phyloP scores from a whole-genome alignment of 2,888 invertebrate genomes.

The Aricia artaxerxes region DNA sequence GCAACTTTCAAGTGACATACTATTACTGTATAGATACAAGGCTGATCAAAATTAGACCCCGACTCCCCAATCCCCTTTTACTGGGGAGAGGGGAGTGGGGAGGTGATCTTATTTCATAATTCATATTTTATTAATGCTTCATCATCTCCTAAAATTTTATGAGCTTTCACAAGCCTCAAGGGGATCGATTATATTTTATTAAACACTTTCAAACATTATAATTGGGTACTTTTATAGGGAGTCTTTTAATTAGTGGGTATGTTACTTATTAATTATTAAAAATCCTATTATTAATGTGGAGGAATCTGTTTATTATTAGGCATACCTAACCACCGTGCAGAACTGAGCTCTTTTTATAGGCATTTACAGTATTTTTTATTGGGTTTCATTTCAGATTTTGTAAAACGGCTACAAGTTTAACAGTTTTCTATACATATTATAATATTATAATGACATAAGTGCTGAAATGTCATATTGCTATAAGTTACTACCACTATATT shows the following conservation, averaged over 20 bases:
- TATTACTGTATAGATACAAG: neutral
- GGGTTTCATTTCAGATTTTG: no score
- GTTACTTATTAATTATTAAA: neutral
- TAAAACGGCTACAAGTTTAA: no score
- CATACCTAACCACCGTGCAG: no score
- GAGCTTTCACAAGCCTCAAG: neutral
- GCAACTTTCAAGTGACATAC: neutral
- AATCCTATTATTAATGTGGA: no score
- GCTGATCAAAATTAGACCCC: neutral
- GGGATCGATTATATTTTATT: slow-evolving; percentile 9
- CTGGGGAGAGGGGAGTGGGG: neutral
- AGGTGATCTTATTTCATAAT: slow-evolving; percentile 6
- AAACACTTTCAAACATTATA: slow-evolving; percentile 5
- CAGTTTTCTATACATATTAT: no score
- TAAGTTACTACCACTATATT: no score
- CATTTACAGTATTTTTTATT: no score
- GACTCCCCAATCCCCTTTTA: neutral
- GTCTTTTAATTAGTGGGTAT: neutral
- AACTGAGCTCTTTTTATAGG: no score
- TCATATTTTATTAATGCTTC: slow-evolving; percentile 11
- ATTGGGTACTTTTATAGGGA: neutral
- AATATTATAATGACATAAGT: no score
- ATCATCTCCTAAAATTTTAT: slow-evolving; percentile 19
- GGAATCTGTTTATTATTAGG: no score
- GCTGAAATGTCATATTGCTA: no score